Evolutionary conservation across 2,113 vertebrate species (phyloP), one percentile per base, ranked within the genome.

Genomic region (Ranitomeya variabilis): DNA sequence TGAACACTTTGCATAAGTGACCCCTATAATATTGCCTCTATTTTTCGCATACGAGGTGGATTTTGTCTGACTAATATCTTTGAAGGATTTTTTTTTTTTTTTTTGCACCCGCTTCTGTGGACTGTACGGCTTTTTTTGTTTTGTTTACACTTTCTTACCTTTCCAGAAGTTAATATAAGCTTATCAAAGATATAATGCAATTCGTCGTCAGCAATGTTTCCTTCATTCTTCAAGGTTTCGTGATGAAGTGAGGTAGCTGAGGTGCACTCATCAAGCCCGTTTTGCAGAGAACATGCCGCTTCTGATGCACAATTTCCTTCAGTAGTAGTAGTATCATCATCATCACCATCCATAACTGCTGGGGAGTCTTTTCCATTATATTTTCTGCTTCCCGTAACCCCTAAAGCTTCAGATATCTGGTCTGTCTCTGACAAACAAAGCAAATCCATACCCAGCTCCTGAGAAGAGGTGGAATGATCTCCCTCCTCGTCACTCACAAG

Each of bases 91-190:
- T 45, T 45, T 45, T 45, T 45, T 45, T 45, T 45, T 45, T 45
- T 45, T 45, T 45, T 45, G 37, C 37, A 45, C 37, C 37, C 37
- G 37, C 37, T 45, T 45, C 37, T 45, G 37, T 45, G 3, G 37
- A 5, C 37, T 45, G 37, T 45, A 45, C 37, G 37, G 3, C 37
- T 57, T 57, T 57, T 57, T 57, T 13, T 11, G 0, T 57, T 57
- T 13, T 11, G 4, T 11, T 45, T 19, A 31, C 21, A 13, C 0
- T 14, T 16, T 18, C 92, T 94, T 92, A 99, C 98, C 98, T 99
- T 99, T 93, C 98, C 98, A 89, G 97, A 97, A 51, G 98, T 99
- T 93, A 99, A 96, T 94, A 99, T 97, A 95, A 97, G 96, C 93
- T 96, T 96, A 93, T 99, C 97, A 91, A 99, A 99, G 85, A 96